Evolutionary conservation across 2,797 vertebrate species (phyloP), one percentile per base, ranked within the genome.

Genomic region (Eutrigla gurnardus): DNA sequence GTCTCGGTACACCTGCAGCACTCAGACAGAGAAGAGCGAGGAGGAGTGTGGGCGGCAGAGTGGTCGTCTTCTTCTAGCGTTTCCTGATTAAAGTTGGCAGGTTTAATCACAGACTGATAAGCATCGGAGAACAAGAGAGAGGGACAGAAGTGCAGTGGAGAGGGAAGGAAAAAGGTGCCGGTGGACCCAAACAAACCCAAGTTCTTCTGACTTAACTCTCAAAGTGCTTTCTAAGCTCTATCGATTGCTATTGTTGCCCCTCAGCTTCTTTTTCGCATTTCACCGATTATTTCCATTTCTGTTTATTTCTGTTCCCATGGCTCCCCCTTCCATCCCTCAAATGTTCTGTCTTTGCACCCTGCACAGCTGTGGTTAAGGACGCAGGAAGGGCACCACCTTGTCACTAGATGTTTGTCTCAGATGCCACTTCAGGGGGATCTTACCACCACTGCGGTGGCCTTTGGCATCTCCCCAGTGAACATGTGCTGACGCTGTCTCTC

Each of bases 51-150:
- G 73, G 39, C 80, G 73, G 63, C 65, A 53, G 45, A 70, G 73
- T 84, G 77, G 58, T 76, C 81, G 71, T 78, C 55, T 49, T 47
- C 69, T 87, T 86, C 40, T 52, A 70, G 65, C 25, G 14, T 80
- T 77, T 79, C 87, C 65, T 93, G 91, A 94, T 94, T 92, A 91
- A 90, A 88, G 75, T 68, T 91, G 92, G 73, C 90, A 92, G 77
- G 79, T 92, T 90, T 92, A 92, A 92, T 94, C 86, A 83, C 77
- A 73, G 73, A 67, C 78, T 81, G 86, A 91, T 90, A 73, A 86
- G 83, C 81, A 78, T 83, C 70, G 37, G 53, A 77, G 73, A 65
- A 65, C 63, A 75, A 57, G 49, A 66, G 36, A 80, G 40, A 62
- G 37, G 61, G 58, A 66, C 15, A 59, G 65, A 85, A 61, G 68